phyloP scores from a whole-genome alignment of 2,113 vertebrate genomes.

The Laticauda laticaudata region DNA sequence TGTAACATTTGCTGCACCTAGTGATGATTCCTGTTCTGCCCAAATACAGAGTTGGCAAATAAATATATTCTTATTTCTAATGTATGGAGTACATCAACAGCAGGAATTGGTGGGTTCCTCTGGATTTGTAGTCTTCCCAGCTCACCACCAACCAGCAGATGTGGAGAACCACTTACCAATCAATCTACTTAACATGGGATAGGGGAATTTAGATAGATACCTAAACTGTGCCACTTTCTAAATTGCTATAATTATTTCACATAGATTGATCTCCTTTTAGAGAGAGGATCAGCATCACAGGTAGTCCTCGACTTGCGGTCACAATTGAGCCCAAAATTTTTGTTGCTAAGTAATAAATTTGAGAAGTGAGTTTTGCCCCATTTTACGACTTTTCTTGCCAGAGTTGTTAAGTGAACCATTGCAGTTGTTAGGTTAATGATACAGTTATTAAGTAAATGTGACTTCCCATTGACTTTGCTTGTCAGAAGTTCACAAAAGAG shows the following conservation, averaged over 20 bases:
- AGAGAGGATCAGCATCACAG: background rate
- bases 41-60: background rate
- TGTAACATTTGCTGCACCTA: background rate
- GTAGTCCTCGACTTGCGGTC: background rate
- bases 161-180: background rate
- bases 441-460: background rate
- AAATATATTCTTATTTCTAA: background rate
- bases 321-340: background rate
- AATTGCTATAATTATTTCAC: background rate
- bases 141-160: background rate
- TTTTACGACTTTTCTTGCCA: background rate
- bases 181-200: background rate
- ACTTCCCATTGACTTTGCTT: background rate
- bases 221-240: background rate
- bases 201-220: background rate
- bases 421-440: background rate
- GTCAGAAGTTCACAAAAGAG: background rate
- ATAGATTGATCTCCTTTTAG: background rate
- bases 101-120: background rate
- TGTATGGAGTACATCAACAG: background rate
- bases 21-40: background rate
- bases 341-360: background rate
- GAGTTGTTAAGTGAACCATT: background rate
- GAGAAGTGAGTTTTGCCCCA: background rate
- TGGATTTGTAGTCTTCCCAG: background rate